A percentile compares a stretch with the other conserved stretches of the same genome.
phyloP scores from a whole-genome alignment of 2,888 invertebrate genomes.

The Marronus borbonicus region DNA sequence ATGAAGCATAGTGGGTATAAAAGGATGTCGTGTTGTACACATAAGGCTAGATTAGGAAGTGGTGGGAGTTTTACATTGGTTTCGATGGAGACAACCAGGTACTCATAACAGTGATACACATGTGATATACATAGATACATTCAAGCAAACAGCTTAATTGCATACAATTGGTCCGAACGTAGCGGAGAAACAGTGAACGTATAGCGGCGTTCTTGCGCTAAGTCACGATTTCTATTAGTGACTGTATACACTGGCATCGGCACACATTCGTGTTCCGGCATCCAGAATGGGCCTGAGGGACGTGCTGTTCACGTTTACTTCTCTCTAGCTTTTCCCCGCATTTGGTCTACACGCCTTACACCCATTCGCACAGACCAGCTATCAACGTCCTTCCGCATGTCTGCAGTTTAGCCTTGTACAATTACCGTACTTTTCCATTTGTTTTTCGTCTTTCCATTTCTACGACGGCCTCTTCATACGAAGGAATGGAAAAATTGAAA shows the following conservation, averaged over 20 bases:
- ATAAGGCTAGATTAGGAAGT: slow-evolving; percentile 2
- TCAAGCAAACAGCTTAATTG: slow-evolving; percentile 61
- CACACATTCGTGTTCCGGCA: slow-evolving; percentile 63
- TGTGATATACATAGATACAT: slow-evolving; percentile 49
- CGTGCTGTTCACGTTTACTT: slow-evolving; percentile 57
- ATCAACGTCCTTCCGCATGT: slow-evolving; percentile 60
- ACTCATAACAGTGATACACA: slow-evolving; percentile 41
- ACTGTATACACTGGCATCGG: slow-evolving; percentile 65
- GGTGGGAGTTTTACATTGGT: slow-evolving; percentile 16
- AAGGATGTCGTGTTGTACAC: neutral
- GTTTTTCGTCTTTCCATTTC: slow-evolving; percentile 57
- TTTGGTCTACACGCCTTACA: slow-evolving; percentile 48
- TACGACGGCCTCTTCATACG: slow-evolving; percentile 21
- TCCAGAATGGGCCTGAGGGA: slow-evolving; percentile 62
- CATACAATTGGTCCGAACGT: slow-evolving; percentile 54
- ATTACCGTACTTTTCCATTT: slow-evolving; percentile 63
- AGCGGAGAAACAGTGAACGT: slow-evolving; percentile 57
- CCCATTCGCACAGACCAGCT: slow-evolving; percentile 50
- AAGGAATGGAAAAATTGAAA: slow-evolving; percentile 13
- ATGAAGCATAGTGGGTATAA: neutral
- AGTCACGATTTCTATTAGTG: slow-evolving; percentile 68
- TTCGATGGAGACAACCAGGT: slow-evolving; percentile 43
- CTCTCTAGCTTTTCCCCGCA: slow-evolving; percentile 56
- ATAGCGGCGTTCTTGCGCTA: slow-evolving; percentile 57
- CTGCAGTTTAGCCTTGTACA: slow-evolving; percentile 61